Percentiles rank a stretch among this genome's conserved stretches.
phyloP scores from a whole-genome alignment of 2,888 invertebrate genomes.

The Apomyelois bistriatella region DNA sequence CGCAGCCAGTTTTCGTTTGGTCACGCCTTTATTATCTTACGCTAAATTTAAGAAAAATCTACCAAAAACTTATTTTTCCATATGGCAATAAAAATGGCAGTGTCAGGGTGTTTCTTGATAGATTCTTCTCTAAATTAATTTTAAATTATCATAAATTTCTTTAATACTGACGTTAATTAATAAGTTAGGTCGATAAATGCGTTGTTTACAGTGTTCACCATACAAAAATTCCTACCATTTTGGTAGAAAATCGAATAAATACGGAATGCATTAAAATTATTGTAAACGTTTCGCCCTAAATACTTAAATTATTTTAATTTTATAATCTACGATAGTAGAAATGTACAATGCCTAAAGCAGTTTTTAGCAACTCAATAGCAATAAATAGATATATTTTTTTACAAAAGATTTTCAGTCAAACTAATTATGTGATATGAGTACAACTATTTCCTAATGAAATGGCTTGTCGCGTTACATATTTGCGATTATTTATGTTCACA shows the following conservation, averaged over 20 bases:
- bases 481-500: neutral
- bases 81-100: slow-evolving; percentile 35
- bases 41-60: slow-evolving; percentile 37
- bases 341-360: slow-evolving; percentile 43
- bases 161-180: slow-evolving; percentile 55
- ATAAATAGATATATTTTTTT: slow-evolving; percentile 30
- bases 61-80: slow-evolving; percentile 30
- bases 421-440: slow-evolving; percentile 10
- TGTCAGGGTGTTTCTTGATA: slow-evolving; percentile 30
- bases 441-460: neutral
- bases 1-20: neutral
- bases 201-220: slow-evolving; percentile 44
- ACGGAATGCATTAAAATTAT: slow-evolving; percentile 40
- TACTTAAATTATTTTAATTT: slow-evolving; percentile 11
- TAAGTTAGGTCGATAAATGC: slow-evolving; percentile 57
- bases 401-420: slow-evolving; percentile 35
- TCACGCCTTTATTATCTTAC: slow-evolving; percentile 21
- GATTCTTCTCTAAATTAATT: slow-evolving; percentile 26
- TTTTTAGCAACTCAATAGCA: slow-evolving; percentile 42
- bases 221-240: slow-evolving; percentile 27
- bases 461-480: neutral
- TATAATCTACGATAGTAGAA: slow-evolving; percentile 17
- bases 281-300: slow-evolving; percentile 20
- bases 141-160: slow-evolving; percentile 30
- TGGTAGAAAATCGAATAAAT: slow-evolving; percentile 39